Conservation (phyloP, 2,797 vertebrate genomes). For the Mus caroli region DNA sequence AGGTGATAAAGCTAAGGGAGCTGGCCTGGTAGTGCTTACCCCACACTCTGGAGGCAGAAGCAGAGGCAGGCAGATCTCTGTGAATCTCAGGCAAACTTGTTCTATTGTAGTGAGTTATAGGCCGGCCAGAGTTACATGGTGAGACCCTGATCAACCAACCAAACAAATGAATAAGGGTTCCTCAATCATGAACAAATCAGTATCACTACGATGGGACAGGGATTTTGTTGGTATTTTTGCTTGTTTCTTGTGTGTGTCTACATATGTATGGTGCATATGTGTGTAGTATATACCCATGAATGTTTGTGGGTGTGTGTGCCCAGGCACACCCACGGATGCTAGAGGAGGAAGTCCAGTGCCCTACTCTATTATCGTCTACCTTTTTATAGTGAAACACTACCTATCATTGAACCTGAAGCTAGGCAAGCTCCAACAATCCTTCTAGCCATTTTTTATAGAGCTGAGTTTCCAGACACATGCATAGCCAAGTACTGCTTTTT, state of each 20-base stretch:
- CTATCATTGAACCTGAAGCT: not conserved
- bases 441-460: not conserved
- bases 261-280: not conserved
- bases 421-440: not conserved
- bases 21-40: not conserved
- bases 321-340: not conserved
- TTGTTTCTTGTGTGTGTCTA: not conserved
- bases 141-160: too few species aligned
- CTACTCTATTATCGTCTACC: not conserved
- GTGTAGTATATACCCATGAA: not conserved
- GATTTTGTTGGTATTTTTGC: not conserved
- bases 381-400: not conserved
- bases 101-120: not conserved
- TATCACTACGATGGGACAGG: not conserved
- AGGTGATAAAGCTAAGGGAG: not conserved
- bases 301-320: not conserved
- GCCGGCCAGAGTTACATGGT: not conserved
- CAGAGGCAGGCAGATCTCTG: not conserved
- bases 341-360: not conserved
- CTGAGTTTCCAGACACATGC: not conserved
- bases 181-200: not conserved
- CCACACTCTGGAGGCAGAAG: not conserved
- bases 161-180: not conserved
- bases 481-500: not conserved
- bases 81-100: not conserved